Percentiles rank a stretch among this genome's conserved stretches.
Evolutionary conservation across 1,140 invertebrate species (phyloP).

Genomic region (Tetraneura akinire): DNA sequence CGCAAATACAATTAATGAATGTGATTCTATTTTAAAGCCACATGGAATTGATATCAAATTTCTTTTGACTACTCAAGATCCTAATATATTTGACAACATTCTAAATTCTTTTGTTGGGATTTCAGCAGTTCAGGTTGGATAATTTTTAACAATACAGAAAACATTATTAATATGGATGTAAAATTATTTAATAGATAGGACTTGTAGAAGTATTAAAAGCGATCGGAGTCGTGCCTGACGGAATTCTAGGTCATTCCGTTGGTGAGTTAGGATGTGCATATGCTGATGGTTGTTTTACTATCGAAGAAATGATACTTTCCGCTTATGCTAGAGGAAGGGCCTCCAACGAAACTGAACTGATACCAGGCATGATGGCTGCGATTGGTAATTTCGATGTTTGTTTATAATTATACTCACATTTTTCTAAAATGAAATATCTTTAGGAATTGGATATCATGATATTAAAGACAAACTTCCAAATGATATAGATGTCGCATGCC

Average conservation of each 20-base stretch:
- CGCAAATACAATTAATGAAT: slow-evolving; percentile 65
- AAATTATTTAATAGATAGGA: slow-evolving; percentile 64
- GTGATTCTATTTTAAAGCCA: slow-evolving; percentile 63
- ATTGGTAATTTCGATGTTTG: slow-evolving; percentile 57
- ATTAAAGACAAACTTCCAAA: slow-evolving; percentile 66
- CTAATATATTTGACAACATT: slow-evolving; percentile 65
- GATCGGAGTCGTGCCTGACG: slow-evolving; percentile 66
- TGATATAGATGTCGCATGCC: slow-evolving; percentile 70
- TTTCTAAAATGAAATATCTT: neutral
- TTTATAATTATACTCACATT: too few relatives aligned
- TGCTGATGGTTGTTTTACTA: slow-evolving; percentile 70
- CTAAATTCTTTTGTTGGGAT: slow-evolving; percentile 72
- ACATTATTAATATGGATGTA: neutral
- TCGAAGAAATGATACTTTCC: slow-evolving; percentile 67
- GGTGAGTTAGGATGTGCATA: slow-evolving; percentile 71
- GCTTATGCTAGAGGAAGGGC: slow-evolving; percentile 68
- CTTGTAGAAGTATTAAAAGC: slow-evolving; percentile 66
- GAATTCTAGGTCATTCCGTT: slow-evolving; percentile 71
- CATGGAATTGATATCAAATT: slow-evolving; percentile 66
- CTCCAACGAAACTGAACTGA: slow-evolving; percentile 63
- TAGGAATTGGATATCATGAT: slow-evolving; percentile 60
- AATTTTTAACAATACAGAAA: too few relatives aligned
- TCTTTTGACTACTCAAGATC: slow-evolving; percentile 65
- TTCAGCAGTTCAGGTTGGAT: slow-evolving; percentile 75
- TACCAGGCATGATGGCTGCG: slow-evolving; percentile 64